Evolutionary conservation across 2,797 vertebrate species (phyloP).

Genomic region (Iguana delicatissima): DNA sequence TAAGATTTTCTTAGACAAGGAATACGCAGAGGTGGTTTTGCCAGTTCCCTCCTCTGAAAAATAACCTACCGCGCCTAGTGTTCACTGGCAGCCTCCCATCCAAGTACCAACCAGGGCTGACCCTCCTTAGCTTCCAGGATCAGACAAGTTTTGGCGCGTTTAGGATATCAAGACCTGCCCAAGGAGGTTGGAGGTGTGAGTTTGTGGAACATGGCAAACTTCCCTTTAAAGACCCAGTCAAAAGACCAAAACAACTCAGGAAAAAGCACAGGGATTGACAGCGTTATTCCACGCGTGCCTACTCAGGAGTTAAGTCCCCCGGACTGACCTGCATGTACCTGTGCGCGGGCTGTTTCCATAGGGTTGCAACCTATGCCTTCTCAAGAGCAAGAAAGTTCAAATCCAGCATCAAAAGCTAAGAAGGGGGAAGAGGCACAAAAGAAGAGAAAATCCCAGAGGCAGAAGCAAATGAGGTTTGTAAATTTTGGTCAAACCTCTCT

Average conservation of each 20-base stretch:
- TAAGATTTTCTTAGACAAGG: no score
- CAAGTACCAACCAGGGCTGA: no score
- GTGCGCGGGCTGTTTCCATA: no score
- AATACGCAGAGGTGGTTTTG: no score
- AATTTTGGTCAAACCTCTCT: no score
- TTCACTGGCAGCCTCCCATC: no score
- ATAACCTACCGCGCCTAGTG: no score
- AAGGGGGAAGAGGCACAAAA: neutral
- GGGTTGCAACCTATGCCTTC: neutral
- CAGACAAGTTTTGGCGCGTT: no score
- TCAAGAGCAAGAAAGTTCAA: neutral
- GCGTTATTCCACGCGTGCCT: neutral
- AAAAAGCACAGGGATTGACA: neutral
- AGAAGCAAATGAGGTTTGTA: neutral
- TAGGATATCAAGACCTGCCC: no score
- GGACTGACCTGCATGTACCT: neutral
- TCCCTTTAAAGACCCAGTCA: neutral
- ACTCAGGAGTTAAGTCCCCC: neutral
- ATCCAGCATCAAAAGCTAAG: neutral
- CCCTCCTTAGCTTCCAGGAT: no score
- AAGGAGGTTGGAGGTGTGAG: no score
- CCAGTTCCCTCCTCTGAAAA: no score
- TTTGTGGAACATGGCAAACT: neutral
- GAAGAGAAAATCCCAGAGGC: neutral
- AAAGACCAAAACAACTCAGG: neutral